phyloP scores from a whole-genome alignment of 2,797 vertebrate genomes.

The Notolabrus celidotus region DNA sequence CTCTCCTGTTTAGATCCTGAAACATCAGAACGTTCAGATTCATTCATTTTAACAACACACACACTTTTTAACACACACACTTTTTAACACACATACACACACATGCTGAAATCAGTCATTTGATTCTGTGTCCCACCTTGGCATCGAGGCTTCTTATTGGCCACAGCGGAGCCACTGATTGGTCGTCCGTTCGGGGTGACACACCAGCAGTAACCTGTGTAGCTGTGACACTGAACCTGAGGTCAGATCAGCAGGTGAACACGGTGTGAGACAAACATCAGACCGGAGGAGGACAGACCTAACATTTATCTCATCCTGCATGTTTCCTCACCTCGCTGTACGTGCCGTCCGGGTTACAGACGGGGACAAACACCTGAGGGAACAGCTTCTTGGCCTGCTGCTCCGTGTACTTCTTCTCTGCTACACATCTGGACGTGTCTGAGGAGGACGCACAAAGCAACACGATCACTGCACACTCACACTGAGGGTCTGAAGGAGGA shows the following conservation, averaged over 20 bases:
- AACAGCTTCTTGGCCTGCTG: constrained; percentile 97
- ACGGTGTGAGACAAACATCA: neutral
- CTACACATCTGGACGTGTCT: constrained; percentile 97
- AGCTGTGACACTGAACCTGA: constrained; percentile 98
- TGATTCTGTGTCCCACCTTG: constrained; percentile 88
- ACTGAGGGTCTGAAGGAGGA: neutral
- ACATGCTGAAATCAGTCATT: constrained; percentile 33
- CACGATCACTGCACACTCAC: constrained; percentile 67
- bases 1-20: constrained; percentile 91
- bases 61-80: too few species aligned
- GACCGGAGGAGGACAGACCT: neutral
- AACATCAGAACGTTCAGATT: constrained; percentile 46
- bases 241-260: constrained; percentile 30
- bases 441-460: constrained; percentile 76
- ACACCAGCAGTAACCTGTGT: constrained; percentile 99
- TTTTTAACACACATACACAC: too few species aligned
- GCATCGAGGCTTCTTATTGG: constrained; percentile 96
- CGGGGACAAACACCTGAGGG: constrained; percentile 96
- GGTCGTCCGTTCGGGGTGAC: constrained; percentile 95
- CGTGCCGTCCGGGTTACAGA: constrained; percentile 95
- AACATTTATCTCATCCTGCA: too few species aligned
- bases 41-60: too few species aligned
- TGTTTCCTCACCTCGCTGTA: constrained; percentile 91
- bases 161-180: constrained; percentile 96
- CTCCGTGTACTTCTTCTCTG: constrained; percentile 97